Evolutionary conservation across 2,113 vertebrate species (phyloP).

Genomic region (Cyanocitta stelleri): DNA sequence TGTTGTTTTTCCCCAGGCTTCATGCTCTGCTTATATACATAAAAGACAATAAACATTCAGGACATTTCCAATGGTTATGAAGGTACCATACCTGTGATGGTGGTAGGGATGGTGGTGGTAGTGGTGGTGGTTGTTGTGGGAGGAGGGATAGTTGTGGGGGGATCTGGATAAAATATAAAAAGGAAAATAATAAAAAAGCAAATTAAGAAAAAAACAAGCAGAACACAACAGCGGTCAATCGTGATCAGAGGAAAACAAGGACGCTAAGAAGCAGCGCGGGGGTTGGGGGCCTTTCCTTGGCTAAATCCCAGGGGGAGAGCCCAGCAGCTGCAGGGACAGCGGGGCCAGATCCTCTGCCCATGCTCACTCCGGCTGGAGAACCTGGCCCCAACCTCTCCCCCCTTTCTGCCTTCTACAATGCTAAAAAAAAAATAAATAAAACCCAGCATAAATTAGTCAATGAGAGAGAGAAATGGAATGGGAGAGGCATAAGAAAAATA

Average conservation of each 20-base stretch:
- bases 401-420: background rate
- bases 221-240: slow-evolving; percentile 75
- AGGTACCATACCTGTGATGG: slow-evolving; percentile 83
- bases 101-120: slow-evolving; percentile 79
- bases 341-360: background rate
- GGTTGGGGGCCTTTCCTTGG: background rate
- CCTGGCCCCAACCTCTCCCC: background rate
- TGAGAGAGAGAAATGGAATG: slow-evolving; percentile 43
- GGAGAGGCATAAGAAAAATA: slow-evolving; percentile 36
- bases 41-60: slow-evolving; percentile 72
- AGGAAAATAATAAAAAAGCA: slow-evolving; percentile 75
- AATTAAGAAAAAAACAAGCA: slow-evolving; percentile 73
- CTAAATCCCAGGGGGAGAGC: background rate
- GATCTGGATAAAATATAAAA: slow-evolving; percentile 86
- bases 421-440: slow-evolving; percentile 47
- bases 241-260: slow-evolving; percentile 67
- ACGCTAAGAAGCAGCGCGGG: slow-evolving; percentile 52
- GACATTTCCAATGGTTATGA: slow-evolving; percentile 76
- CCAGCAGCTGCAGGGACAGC: background rate
- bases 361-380: background rate
- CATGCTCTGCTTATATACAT: slow-evolving; percentile 40
- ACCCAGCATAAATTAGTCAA: slow-evolving; percentile 61
- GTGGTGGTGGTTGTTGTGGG: slow-evolving; percentile 83
- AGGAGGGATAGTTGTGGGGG: slow-evolving; percentile 85
- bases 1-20: slow-evolving; percentile 38